Evolutionary conservation across 1,140 invertebrate genomes (phyloP).

Genomic region (Venturia canescens): DNA sequence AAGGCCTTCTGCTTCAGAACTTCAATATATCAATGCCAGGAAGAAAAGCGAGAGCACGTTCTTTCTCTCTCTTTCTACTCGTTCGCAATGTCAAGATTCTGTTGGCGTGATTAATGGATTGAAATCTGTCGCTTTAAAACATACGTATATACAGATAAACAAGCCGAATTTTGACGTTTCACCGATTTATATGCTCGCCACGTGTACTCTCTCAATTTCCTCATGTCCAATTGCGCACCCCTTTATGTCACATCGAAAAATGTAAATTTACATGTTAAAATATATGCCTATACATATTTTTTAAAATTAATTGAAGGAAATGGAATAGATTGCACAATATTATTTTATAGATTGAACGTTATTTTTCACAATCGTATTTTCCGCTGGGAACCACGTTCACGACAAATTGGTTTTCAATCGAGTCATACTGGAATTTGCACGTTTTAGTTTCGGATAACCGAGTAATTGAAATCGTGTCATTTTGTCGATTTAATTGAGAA

Average conservation of each 20-base stretch:
- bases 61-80: conserved; percentile 20
- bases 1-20: conserved; percentile 19
- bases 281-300: too few species aligned
- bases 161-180: conserved; percentile 17
- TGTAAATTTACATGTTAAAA: background rate
- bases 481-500: too few species aligned
- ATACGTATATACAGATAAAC: conserved; percentile 20
- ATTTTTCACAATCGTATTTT: too few species aligned
- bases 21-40: conserved; percentile 47
- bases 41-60: conserved; percentile 20
- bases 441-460: too few species aligned
- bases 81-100: conserved; percentile 29
- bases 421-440: too few species aligned
- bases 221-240: conserved; percentile 11
- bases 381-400: too few species aligned
- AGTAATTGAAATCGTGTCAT: too few species aligned
- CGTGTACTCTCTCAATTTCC: background rate
- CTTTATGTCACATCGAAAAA: background rate
- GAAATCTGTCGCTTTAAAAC: conserved; percentile 30
- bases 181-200: conserved; percentile 9
- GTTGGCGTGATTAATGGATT: conserved; percentile 37
- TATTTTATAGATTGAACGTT: too few species aligned
- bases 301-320: too few species aligned
- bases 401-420: too few species aligned
- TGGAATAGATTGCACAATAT: too few species aligned